Percentiles rank a stretch among this genome's conserved stretches.
These are phyloP conservation scores for Emydocephalus ijimae DNA, from an alignment of 2,113 vertebrate species.

Conservation along the genomic window DNA sequence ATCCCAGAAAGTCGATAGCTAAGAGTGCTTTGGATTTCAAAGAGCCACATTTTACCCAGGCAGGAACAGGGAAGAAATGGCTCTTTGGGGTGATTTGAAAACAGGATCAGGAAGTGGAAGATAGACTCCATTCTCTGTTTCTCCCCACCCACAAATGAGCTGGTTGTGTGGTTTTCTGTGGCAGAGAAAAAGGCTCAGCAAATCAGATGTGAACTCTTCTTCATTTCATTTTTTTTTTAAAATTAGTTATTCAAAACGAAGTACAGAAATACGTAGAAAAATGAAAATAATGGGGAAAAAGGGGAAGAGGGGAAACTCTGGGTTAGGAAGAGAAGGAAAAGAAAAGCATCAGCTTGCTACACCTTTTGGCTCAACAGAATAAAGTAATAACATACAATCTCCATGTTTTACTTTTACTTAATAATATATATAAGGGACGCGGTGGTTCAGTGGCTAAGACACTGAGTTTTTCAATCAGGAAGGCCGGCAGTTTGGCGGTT, in stretches of 20 bases:
- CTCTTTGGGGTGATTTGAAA: not conserved
- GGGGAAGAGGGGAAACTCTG: too few species aligned
- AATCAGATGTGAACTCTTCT: conserved; percentile 3
- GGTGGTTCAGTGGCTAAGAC: too few species aligned
- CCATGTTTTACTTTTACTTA: not conserved
- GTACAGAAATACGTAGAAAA: too few species aligned
- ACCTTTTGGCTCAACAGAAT: not conserved
- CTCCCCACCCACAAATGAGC: fast-evolving
- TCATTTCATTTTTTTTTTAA: too few species aligned
- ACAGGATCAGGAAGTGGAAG: not conserved
- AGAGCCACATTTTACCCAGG: not conserved
- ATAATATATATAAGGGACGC: too few species aligned
- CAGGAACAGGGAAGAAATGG: not conserved
- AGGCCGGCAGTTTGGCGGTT: too few species aligned
- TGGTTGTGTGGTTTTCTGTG: not conserved
- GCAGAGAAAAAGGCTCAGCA: conserved; percentile 26
- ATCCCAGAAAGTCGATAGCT: not conserved
- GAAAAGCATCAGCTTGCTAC: too few species aligned
- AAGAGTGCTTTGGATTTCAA: not conserved
- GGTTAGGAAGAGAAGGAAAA: not conserved
- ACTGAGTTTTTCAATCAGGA: too few species aligned
- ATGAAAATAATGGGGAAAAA: too few species aligned
- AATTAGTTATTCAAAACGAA: too few species aligned
- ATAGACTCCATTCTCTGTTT: not conserved
- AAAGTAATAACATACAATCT: not conserved